A percentile compares a stretch with the other conserved stretches of the same genome.
Evolutionary conservation across 2,888 invertebrate species (phyloP).

Genomic region (Protonemura montana): DNA sequence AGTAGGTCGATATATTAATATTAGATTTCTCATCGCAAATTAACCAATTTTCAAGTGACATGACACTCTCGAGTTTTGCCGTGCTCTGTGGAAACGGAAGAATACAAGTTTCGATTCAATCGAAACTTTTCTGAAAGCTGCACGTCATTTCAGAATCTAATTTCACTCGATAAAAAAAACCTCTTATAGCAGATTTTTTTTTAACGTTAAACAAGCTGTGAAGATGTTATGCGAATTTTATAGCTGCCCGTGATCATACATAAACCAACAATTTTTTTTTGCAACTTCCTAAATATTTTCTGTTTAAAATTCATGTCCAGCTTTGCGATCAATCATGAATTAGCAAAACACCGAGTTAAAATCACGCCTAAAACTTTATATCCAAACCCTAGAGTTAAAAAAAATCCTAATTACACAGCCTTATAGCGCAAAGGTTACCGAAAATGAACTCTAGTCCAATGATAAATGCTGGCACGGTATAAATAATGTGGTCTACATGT

Average conservation of each 20-base stretch:
- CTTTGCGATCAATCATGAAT: neutral
- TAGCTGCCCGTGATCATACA: neutral
- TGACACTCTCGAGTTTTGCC: neutral
- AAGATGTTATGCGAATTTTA: no score
- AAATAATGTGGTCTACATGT: constrained; percentile 4
- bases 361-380: neutral
- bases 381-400: neutral
- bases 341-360: neutral
- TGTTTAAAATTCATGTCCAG: neutral
- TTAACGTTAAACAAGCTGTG: no score
- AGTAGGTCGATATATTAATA: neutral
- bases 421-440: neutral
- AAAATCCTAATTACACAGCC: neutral
- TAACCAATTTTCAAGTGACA: neutral
- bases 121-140: neutral
- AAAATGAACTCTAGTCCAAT: neutral
- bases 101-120: neutral
- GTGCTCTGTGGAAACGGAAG: neutral
- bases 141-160: neutral
- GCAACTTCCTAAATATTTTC: neutral
- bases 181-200: no score
- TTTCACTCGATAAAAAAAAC: neutral
- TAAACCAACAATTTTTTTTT: neutral
- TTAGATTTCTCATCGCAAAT: neutral
- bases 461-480: neutral